These are phyloP conservation scores for Venturia canescens DNA, from an alignment of 1,140 invertebrate species.

Conservation along the genomic window DNA sequence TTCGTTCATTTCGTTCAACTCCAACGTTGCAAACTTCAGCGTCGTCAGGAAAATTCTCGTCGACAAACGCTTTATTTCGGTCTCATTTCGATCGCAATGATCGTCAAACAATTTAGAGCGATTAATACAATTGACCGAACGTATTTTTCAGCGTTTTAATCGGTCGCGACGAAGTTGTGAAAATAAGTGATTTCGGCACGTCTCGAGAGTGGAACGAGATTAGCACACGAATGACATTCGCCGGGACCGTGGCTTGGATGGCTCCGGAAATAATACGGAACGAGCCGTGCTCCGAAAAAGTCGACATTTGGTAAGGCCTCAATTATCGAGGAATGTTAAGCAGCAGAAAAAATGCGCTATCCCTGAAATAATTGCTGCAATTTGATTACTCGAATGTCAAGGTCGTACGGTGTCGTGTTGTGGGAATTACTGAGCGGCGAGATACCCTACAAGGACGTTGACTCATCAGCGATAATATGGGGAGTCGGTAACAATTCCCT, in stretches of 20 bases:
- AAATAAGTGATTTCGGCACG: constrained; percentile 99
- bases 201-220: constrained; percentile 96
- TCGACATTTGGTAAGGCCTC: constrained; percentile 90
- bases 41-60: constrained; percentile 12
- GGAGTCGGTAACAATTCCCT: constrained; percentile 96
- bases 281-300: constrained; percentile 97
- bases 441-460: constrained; percentile 97
- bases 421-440: constrained; percentile 98
- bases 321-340: background rate
- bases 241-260: constrained; percentile 99
- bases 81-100: too few species aligned
- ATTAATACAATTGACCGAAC: background rate
- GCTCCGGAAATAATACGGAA: constrained; percentile 98
- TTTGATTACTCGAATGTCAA: constrained; percentile 62
- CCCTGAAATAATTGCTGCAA: constrained; percentile 14
- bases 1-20: too few species aligned
- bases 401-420: constrained; percentile 96
- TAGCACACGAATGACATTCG: constrained; percentile 98
- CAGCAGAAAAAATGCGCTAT: background rate
- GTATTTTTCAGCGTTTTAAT: constrained; percentile 89
- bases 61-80: too few species aligned
- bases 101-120: too few species aligned
- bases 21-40: too few species aligned
- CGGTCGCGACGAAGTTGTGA: constrained; percentile 91
- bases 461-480: constrained; percentile 98